Evolutionary conservation across 1,140 invertebrate genomes (phyloP).

Genomic region (Drosophila funebris): DNA sequence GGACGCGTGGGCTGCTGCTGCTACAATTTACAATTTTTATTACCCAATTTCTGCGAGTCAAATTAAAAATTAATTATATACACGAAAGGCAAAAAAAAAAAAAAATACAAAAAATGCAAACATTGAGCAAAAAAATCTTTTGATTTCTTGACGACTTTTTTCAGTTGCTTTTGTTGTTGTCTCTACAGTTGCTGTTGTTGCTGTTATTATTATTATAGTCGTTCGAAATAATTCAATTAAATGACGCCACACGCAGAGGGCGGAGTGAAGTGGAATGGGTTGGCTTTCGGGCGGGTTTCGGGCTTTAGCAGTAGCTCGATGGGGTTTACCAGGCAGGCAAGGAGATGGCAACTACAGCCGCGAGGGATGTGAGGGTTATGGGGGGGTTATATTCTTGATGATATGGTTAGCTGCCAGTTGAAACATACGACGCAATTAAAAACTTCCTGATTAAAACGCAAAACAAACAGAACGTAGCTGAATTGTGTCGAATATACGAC

Average conservation of each 20-base stretch:
- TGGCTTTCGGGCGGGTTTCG: conserved; percentile 27
- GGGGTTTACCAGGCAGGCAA: not conserved
- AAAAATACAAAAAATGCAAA: conserved; percentile 18
- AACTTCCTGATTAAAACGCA: conserved; percentile 79
- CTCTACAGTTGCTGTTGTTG: conserved; percentile 7
- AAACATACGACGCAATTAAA: conserved; percentile 78
- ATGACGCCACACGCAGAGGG: conserved; percentile 68
- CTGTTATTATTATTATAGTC: conserved; percentile 57
- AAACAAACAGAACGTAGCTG: conserved; percentile 52
- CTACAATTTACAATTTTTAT: conserved; percentile 76
- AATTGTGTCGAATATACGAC: conserved; percentile 40
- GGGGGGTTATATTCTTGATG: conserved; percentile 35
- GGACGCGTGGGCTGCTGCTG: conserved; percentile 20
- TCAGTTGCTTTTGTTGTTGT: conserved; percentile 45
- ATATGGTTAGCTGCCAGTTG: conserved; percentile 66
- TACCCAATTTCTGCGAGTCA: conserved; percentile 77
- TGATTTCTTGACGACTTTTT: conserved; percentile 73
- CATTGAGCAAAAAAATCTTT: conserved; percentile 53
- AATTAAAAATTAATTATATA: conserved; percentile 80
- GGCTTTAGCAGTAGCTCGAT: conserved; percentile 11
- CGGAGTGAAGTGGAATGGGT: conserved; percentile 36
- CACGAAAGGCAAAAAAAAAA: conserved; percentile 47
- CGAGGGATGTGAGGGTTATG: not conserved
- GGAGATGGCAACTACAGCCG: not conserved
- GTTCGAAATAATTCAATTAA: conserved; percentile 81